A percentile compares a stretch with the other conserved stretches of the same genome.
Evolutionary conservation across 1,140 invertebrate species (phyloP).

Genomic region (Colletes gigas): DNA sequence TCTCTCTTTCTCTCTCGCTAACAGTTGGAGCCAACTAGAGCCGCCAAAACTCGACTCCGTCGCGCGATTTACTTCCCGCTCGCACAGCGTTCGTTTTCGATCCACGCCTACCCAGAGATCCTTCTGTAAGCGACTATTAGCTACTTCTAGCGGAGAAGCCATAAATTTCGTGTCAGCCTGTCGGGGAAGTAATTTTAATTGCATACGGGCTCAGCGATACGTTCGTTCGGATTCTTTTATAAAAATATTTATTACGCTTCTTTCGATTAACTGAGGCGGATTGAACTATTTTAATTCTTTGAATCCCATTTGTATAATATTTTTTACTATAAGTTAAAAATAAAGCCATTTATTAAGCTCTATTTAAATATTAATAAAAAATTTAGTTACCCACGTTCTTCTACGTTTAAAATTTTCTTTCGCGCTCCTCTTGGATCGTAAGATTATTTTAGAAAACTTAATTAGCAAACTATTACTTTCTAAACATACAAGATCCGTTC

Average conservation of each 20-base stretch:
- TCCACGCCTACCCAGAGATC: slow-evolving; percentile 24
- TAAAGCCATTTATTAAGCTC: no score
- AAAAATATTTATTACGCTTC: neutral
- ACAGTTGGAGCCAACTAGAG: neutral
- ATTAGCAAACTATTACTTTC: no score
- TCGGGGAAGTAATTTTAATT: neutral
- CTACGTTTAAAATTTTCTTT: no score
- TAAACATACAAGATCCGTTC: no score
- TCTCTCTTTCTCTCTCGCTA: slow-evolving; percentile 1
- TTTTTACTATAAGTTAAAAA: no score
- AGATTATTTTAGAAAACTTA: no score
- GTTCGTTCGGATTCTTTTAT: neutral
- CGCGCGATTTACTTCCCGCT: slow-evolving; percentile 13
- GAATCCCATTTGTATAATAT: no score
- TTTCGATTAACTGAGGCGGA: no score
- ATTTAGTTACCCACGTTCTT: no score
- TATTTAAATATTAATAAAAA: no score
- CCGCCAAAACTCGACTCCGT: neutral
- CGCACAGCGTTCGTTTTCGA: slow-evolving; percentile 40
- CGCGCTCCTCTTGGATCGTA: no score
- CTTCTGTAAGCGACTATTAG: slow-evolving; percentile 32
- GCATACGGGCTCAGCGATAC: neutral
- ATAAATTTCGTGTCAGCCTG: neutral
- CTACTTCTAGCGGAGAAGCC: slow-evolving; percentile 9
- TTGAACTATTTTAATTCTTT: no score